Base-by-base conservation (phyloP, 64 coral and sea anemone species). In the Montipora sp. region DNA sequence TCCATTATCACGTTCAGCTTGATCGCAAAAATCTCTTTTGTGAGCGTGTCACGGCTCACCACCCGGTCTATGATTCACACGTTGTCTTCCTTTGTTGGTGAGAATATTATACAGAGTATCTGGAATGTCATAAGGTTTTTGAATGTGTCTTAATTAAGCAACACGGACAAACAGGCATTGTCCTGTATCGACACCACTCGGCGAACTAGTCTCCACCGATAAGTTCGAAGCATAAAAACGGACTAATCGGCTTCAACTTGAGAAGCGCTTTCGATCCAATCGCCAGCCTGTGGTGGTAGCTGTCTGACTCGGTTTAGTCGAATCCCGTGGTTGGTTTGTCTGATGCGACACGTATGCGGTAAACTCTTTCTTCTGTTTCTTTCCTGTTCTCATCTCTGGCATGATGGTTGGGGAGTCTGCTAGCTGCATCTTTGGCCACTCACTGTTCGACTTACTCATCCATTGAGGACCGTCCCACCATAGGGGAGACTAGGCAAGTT, bases 401-500 rank as follows among this genome's bases (percentile, higher is more conserved):
- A 92, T 53, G 43, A 63, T 18, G 23, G 51, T 86, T n/a, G 74
- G 87, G 22, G 5, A 71, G 9, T 48, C 16, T 75, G 45, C 66
- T 48, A 46, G 4, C 77, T 79, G 51, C 74, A 74, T 89, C 63
- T 51, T 94, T 19, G 84, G 70, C 92, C 92, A 94, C 21, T 63
- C 23, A 16, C 59, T 47, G 21, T 89, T 69, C 10, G 89, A 77
- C 75, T 89, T 51, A 21, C 20, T 49, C 36, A 94, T 22, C 77
- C 86, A 94, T 23, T 86, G 9, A 61, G 83, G 83, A 16, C 91
- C 91, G 70, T 48, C 61, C 81, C 91, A 92, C 81, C 91, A 92
- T 53, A 93, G 51, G 16, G 71, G 44, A 20, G 23, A 63, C 14
- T 93, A 10, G 3, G 3, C 36, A 5, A 93, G 43, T 46, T 87